Evolutionary conservation across 2,113 vertebrate genomes (phyloP), one percentile per base, ranked within the genome.

Genomic region (Austrofundulus limnaeus): DNA sequence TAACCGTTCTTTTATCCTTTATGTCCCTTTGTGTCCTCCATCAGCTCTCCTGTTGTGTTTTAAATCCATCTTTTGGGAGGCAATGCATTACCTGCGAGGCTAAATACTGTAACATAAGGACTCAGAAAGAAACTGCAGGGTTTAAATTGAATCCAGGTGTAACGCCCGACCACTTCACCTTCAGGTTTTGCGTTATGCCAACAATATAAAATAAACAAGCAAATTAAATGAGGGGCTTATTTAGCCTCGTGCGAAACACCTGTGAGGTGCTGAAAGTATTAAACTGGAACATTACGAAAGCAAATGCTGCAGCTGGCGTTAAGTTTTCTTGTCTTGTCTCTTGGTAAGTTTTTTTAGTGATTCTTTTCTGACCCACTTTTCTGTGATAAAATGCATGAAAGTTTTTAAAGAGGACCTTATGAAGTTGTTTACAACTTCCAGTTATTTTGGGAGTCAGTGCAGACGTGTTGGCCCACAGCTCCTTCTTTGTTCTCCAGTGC

Each of bases 101-200:
- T 60, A 53, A 58, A 67, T 53, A 54, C 45, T 37, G 19, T 59
- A 69, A 66, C 59, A 59, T 0, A 12, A 70, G 25, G 66, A 83
- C 75, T 72, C 25, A 49, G 63, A 63, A 53, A 58, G 59, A 72
- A 78, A 69, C 80, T 59, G 62, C 19, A 41, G 75, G 76, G 59
- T 69, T 84, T 68, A 70, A 78, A 66, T 23, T 21, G 67, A 75
- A 81, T 82, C 70, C 85, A 87, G 84, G 84, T 89, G 85, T 75
- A 60, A 73, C 28, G 85, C 87, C 74, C 2, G 17, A 79, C 58
- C 62, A 41, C 51, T 62, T 68, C 4, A 57, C 62, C 77, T 75
- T 57, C 21, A 15, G 77, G 70, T 56, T 77, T 80, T 25, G 45
- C 63, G 47, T 43, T 43, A 71, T 59, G 57, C 38, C 45, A n/a